Conservation (phyloP, 2,113 vertebrate species). For the Calidris pygmaea region DNA sequence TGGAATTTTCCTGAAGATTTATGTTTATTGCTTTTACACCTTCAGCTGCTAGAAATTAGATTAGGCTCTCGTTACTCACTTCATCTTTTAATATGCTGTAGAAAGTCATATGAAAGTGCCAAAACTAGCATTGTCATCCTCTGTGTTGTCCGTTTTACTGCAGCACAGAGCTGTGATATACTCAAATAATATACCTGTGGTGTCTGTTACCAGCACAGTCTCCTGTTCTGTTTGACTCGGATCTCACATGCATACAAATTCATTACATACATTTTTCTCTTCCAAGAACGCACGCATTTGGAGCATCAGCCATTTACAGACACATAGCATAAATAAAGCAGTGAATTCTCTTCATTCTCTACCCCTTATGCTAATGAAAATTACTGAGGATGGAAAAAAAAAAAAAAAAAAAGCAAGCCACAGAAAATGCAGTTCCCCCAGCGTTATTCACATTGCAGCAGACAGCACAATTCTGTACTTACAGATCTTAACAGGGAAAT, state of each 20-base stretch:
- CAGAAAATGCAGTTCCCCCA: conserved; percentile 29
- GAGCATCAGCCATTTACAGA: conserved; percentile 28
- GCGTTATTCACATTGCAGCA: conserved; percentile 48
- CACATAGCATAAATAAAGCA: conserved; percentile 29
- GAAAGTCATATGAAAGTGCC: conserved; percentile 18
- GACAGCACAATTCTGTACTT: conserved; percentile 66
- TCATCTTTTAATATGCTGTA: background rate
- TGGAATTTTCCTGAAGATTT: background rate
- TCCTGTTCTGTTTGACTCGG: background rate
- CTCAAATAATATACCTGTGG: conserved; percentile 34
- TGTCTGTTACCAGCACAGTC: background rate
- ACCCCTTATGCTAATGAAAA: conserved; percentile 57
- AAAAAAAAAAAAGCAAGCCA: background rate
- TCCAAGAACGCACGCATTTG: background rate
- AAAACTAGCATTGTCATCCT: conserved; percentile 70
- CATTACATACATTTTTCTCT: background rate
- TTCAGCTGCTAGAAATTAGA: background rate
- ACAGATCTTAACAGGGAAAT: conserved; percentile 65
- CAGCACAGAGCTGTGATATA: conserved; percentile 18
- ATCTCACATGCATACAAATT: conserved; percentile 23
- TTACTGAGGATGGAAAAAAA: background rate
- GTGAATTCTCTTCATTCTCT: conserved; percentile 7
- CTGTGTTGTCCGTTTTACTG: conserved; percentile 32
- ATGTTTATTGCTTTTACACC: background rate
- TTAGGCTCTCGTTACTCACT: background rate